Conservation (phyloP, 2,888 invertebrate genomes). For the Drosophila paramelanica region DNA sequence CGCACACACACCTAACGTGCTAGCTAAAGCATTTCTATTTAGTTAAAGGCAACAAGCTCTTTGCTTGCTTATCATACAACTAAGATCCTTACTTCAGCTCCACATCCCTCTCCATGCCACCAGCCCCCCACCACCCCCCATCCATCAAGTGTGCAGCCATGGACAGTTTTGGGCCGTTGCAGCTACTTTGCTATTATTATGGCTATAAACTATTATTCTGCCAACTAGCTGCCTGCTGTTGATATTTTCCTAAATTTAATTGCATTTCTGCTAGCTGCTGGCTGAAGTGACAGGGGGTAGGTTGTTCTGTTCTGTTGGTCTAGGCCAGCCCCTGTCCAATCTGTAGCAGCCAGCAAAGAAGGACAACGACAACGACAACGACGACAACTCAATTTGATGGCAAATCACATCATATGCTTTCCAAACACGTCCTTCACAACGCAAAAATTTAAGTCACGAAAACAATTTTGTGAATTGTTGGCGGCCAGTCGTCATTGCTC, state of each 20-base stretch:
- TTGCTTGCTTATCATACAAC: constrained; percentile 47
- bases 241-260: constrained; percentile 80
- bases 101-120: not conserved
- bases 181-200: constrained; percentile 64
- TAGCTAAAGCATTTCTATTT: constrained; percentile 55
- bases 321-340: constrained; percentile 13
- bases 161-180: constrained; percentile 37
- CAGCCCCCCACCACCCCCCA: too few relatives aligned
- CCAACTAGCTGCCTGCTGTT: constrained; percentile 64
- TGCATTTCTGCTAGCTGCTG: constrained; percentile 66
- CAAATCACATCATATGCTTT: constrained; percentile 85
- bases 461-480: constrained; percentile 85
- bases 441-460: constrained; percentile 85
- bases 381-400: constrained; percentile 83
- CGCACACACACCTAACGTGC: constrained; percentile 32
- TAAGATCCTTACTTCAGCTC: constrained; percentile 11
- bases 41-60: constrained; percentile 75
- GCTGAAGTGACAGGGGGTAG: constrained; percentile 11
- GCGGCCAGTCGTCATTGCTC: constrained; percentile 66
- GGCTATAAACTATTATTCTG: constrained; percentile 76
- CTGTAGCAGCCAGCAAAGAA: constrained; percentile 7
- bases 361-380: constrained; percentile 30
- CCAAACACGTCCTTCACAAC: constrained; percentile 83
- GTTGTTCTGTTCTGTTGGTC: constrained; percentile 3
- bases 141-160: not conserved